Conservation (phyloP, 2,888 invertebrate genomes). For the Sminthurides aquaticus region DNA sequence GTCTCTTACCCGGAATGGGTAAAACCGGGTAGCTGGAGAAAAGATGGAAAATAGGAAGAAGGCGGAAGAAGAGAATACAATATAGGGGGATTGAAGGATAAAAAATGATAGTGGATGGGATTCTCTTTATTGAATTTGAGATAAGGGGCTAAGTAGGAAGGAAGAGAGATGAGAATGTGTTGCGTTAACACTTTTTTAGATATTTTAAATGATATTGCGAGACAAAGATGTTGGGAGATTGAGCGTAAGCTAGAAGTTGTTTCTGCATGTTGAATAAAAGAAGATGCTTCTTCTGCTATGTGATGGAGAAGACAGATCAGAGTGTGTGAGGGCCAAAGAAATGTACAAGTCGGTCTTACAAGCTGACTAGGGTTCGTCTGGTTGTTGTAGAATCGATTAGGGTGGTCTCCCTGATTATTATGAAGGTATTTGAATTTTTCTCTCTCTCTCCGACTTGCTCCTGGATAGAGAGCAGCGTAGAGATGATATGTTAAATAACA, state of each 20-base stretch:
- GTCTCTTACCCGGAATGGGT: no score
- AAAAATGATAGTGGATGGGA: no score
- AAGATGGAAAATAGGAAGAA: no score
- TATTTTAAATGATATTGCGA: neutral
- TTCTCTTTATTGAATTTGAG: neutral
- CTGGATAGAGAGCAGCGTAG: neutral
- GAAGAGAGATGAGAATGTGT: neutral
- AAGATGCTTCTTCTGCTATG: no score
- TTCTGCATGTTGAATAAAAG: no score
- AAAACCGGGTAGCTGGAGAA: no score
- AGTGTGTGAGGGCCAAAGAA: neutral
- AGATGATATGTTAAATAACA: no score
- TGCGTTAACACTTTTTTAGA: neutral
- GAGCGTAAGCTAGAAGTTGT: neutral
- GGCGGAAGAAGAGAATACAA: no score
- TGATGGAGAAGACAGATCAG: neutral
- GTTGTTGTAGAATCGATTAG: constrained; percentile 15
- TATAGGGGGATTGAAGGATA: no score
- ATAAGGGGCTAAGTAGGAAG: neutral
- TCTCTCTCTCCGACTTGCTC: neutral
- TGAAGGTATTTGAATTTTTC: neutral
- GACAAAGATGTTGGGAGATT: neutral
- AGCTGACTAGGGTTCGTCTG: neutral
- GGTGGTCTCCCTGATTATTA: constrained; percentile 16
- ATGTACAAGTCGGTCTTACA: neutral